A percentile compares a stretch with the other conserved stretches of the same genome.
phyloP scores from a whole-genome alignment of 2,113 vertebrate genomes.

The Myanophis thanlyinensis region DNA sequence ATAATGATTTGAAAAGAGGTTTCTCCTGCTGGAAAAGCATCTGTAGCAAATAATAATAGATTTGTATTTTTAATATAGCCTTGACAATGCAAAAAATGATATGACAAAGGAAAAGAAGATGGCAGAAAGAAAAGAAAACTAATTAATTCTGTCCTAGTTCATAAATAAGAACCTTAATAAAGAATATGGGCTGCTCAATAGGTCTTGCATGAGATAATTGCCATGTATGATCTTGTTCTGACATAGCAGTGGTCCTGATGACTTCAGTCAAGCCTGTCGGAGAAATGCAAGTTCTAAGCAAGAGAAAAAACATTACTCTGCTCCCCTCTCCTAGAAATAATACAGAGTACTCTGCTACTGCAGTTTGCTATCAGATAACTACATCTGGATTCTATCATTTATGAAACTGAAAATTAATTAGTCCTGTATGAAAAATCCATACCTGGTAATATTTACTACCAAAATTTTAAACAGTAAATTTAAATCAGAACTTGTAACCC shows the following conservation, averaged over 20 bases:
- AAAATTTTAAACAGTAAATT: not conserved
- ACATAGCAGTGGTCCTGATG: not conserved
- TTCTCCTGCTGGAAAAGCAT: not conserved
- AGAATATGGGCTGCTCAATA: not conserved
- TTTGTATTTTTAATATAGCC: not conserved
- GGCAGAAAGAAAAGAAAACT: not conserved
- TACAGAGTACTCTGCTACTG: not conserved
- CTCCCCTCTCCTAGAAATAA: not conserved
- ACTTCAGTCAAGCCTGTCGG: not conserved
- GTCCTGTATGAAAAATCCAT: not conserved
- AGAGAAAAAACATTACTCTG: not conserved
- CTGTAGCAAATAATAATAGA: not conserved
- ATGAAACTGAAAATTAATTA: not conserved
- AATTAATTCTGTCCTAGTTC: not conserved
- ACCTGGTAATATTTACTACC: not conserved
- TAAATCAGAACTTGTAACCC: not conserved
- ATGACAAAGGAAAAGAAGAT: not conserved
- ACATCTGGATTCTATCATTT: not conserved
- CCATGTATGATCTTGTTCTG: not conserved
- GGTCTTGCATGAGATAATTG: not conserved
- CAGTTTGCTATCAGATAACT: not conserved
- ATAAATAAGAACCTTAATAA: not conserved
- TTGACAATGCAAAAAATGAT: not conserved
- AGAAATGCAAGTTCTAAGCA: not conserved
- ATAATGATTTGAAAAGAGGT: not conserved